Percentiles rank a stretch among this genome's conserved stretches.
Conservation (phyloP, 2,113 vertebrate genomes). For the Podiceps cristatus region DNA sequence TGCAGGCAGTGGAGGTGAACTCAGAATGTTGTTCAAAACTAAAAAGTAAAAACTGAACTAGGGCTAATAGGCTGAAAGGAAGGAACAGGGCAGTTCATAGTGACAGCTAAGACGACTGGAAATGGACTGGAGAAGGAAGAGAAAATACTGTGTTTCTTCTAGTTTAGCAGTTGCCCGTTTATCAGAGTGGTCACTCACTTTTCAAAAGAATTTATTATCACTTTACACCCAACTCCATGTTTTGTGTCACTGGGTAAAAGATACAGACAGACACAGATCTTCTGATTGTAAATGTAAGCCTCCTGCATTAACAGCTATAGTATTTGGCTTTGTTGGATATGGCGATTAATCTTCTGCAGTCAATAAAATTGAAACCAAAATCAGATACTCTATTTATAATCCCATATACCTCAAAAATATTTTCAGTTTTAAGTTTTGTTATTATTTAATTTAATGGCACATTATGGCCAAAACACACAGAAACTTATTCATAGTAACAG, state of each 20-base stretch:
- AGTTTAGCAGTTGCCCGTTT: background rate
- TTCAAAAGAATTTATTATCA: background rate
- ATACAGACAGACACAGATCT: background rate
- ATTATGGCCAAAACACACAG: background rate
- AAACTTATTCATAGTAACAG: background rate
- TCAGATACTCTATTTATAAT: background rate
- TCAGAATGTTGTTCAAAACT: background rate
- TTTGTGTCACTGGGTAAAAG: background rate
- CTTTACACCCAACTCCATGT: background rate
- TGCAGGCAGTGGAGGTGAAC: background rate
- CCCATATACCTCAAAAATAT: background rate
- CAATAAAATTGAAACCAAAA: background rate
- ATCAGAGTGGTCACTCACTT: background rate
- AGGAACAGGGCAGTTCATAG: background rate
- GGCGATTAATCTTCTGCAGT: background rate
- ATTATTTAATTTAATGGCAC: background rate
- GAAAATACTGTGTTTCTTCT: background rate
- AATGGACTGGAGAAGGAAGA: background rate
- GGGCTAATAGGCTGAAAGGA: background rate
- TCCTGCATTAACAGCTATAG: background rate
- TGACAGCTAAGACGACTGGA: background rate
- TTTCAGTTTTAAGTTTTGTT: background rate
- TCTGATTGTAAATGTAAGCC: background rate
- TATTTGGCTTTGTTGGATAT: background rate
- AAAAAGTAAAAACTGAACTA: background rate